phyloP scores from a whole-genome alignment of 2,113 vertebrate species.

The Anolis carolinensis region DNA sequence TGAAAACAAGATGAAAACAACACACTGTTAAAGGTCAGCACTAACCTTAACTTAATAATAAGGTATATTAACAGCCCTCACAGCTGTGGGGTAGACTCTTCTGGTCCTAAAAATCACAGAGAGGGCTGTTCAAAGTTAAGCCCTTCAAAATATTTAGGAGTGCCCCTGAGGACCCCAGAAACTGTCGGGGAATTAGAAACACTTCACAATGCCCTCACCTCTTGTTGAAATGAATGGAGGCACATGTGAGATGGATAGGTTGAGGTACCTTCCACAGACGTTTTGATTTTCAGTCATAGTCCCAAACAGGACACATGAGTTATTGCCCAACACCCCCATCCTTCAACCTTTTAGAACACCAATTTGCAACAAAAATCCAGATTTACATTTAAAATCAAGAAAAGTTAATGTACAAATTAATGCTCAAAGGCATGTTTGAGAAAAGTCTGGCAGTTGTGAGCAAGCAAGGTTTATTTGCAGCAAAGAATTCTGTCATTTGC shows the following conservation, averaged over 20 bases:
- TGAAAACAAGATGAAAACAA: background rate
- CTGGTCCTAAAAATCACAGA: no score
- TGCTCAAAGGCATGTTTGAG: background rate
- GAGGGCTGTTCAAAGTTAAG: no score
- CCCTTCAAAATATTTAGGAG: no score
- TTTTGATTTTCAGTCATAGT: background rate
- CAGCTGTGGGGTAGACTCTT: no score
- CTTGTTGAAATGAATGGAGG: background rate
- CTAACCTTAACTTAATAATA: background rate
- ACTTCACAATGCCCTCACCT: no score
- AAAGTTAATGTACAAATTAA: background rate
- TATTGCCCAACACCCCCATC: no score
- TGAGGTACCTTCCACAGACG: background rate
- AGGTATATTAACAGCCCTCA: background rate
- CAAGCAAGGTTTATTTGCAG: background rate
- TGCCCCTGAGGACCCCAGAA: no score
- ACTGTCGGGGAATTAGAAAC: no score
- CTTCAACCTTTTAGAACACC: no score
- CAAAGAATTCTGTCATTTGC: background rate
- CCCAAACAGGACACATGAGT: background rate
- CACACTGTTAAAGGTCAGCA: background rate
- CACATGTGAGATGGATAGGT: background rate
- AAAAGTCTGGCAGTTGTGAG: no score
- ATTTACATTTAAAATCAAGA: background rate
- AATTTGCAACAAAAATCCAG: no score